Conservation (phyloP, 2,113 vertebrate species). For the Hippocampus guttulatus region DNA sequence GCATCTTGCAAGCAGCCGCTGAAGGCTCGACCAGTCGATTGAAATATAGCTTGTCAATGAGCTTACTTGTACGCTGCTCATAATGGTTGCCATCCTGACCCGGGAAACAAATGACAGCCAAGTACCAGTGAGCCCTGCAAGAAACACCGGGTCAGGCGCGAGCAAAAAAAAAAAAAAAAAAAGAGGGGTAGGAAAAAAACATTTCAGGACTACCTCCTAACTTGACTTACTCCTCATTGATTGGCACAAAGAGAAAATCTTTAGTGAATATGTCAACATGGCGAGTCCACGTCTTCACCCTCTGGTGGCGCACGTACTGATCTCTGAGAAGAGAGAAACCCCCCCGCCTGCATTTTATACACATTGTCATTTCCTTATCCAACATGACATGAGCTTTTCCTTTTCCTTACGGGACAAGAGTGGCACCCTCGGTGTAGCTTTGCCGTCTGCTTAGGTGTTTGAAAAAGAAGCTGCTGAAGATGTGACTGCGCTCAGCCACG, state of each 20-base stretch:
- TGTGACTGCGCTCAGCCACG: conserved; percentile 80
- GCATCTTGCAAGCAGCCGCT: neutral
- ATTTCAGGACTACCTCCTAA: neutral
- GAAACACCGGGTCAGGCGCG: neutral
- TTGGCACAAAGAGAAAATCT: conserved; percentile 94
- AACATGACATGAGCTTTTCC: neutral
- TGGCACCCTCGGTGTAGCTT: conserved; percentile 66
- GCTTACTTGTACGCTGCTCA: conserved; percentile 2
- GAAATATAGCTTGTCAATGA: neutral
- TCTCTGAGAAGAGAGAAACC: conserved; percentile 55
- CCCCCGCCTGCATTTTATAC: too few species aligned
- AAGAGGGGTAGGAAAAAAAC: neutral
- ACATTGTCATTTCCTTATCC: neutral
- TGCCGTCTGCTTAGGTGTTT: conserved; percentile 86
- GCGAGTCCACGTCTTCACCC: conserved; percentile 92
- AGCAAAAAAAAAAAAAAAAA: neutral
- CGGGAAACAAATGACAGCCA: conserved; percentile 91
- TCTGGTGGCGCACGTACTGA: conserved; percentile 80
- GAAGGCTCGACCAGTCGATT: neutral
- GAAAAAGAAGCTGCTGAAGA: conserved; percentile 97
- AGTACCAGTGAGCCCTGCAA: conserved; percentile 87
- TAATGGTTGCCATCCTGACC: conserved; percentile 72
- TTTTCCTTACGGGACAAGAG: conserved; percentile 78
- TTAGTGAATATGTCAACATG: conserved; percentile 90
- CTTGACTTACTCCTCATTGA: conserved; percentile 78